Evolutionary conservation across 2,888 invertebrate genomes (phyloP).

Genomic region (Limnephilus rhombicus): DNA sequence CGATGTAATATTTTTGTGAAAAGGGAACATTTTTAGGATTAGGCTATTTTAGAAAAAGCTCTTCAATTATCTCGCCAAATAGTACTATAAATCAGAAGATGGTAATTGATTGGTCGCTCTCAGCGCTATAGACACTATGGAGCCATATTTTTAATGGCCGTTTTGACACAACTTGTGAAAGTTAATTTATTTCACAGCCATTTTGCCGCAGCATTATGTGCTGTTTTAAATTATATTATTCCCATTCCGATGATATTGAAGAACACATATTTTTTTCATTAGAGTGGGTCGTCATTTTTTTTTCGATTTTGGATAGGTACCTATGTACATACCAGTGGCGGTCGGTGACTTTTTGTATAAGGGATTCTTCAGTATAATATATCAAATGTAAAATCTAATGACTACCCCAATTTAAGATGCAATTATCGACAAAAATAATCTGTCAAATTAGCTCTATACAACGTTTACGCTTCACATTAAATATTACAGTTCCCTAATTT

Average conservation of each 20-base stretch:
- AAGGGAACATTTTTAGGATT: not conserved
- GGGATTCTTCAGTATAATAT: too few species aligned
- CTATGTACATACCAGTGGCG: too few species aligned
- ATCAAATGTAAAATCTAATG: too few species aligned
- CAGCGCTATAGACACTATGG: not conserved
- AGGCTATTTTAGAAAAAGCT: not conserved
- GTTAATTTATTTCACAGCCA: conserved; percentile 35
- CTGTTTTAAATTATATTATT: not conserved
- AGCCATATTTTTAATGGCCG: conserved; percentile 36
- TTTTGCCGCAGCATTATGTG: not conserved
- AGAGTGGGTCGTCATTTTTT: not conserved
- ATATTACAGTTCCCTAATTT: too few species aligned
- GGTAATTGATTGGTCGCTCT: conserved; percentile 37
- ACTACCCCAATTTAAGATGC: too few species aligned
- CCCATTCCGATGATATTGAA: not conserved
- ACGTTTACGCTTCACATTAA: too few species aligned
- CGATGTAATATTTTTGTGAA: not conserved
- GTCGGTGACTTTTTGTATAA: too few species aligned
- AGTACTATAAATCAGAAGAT: conserved; percentile 34
- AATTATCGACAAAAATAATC: too few species aligned
- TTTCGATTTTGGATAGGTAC: too few species aligned
- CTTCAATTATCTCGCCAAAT: conserved; percentile 24
- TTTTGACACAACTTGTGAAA: conserved; percentile 48
- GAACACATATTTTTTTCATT: not conserved
- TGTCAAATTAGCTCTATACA: too few species aligned